Evolutionary conservation across 2,888 invertebrate species (phyloP), one percentile per base, ranked within the genome.

Genomic region (Apoda limacodes): DNA sequence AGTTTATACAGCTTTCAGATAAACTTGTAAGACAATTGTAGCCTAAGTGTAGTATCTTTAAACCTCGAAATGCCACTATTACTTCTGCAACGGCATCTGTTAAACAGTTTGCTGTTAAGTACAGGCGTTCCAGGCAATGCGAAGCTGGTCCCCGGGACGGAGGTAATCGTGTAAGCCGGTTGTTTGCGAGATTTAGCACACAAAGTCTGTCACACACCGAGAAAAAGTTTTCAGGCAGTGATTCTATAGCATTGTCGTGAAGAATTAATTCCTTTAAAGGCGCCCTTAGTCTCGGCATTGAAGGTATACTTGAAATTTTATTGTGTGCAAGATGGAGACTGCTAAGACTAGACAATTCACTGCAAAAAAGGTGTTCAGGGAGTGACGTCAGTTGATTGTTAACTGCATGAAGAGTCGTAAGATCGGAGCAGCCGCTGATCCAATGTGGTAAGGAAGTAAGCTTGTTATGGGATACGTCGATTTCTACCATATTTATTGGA

Each of bases 401-500:
- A 45, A 87, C 88, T 9, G 90, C 92, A 48, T 88, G 88, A 9
- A 93, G 74, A 6, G 87, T 87, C 25, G 87, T 83, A 25, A 93
- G 70, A 39, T 88, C 85, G 10, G 85, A 86, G 51, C 92, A 88
- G 19, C 87, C 86, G 7, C 87, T 86, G 23, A 90, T 70, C 92
- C 92, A 93, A 46, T 88, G 88, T 0, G 93, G 92, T 29, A 93
- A 64, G 4, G 85, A 75, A 12, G 85, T 85, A 35, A 93, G 66
- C 48, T 87, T 87, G 53, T 93, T 93, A 59, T 89, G 87, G 5
- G 91, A 91, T 7, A 93, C 86, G 54, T 93, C 89, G 25, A 93
- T 82, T 57, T 91, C 89, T 42, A 87, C 85, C 26, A 93, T 70
- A 55, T 88, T 86, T 14, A 83, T 75, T 13, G 93, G 93, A 28